These are phyloP conservation scores for Globia sparganii DNA, from an alignment of 2,888 invertebrate genomes.

Conservation along the genomic window DNA sequence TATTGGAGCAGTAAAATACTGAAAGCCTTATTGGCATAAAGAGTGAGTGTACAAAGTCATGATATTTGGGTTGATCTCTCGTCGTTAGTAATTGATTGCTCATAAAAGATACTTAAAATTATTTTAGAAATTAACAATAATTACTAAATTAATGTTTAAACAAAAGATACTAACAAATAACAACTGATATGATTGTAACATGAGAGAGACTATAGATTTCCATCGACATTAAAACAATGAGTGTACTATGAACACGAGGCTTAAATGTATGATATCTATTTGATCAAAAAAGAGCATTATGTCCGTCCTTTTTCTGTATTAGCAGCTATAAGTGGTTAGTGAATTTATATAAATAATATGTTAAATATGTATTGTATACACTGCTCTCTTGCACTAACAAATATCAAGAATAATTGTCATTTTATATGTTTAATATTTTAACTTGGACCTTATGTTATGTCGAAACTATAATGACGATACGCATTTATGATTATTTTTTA, in stretches of 20 bases:
- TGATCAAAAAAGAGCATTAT: slow-evolving; percentile 34
- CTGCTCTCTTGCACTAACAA: slow-evolving; percentile 64
- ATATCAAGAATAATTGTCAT: slow-evolving; percentile 51
- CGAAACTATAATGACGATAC: slow-evolving; percentile 56
- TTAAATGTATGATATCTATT: slow-evolving; percentile 34
- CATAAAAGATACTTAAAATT: slow-evolving; percentile 83
- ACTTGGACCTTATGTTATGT: slow-evolving; percentile 44
- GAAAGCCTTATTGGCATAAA: slow-evolving; percentile 29
- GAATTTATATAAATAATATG: slow-evolving; percentile 35
- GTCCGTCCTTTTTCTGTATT: slow-evolving; percentile 65
- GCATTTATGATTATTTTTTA: slow-evolving; percentile 63
- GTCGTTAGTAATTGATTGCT: slow-evolving; percentile 74
- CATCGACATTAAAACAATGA: slow-evolving; percentile 14
- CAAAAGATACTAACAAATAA: slow-evolving; percentile 44
- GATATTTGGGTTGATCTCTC: slow-evolving; percentile 57
- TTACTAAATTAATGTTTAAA: slow-evolving; percentile 44
- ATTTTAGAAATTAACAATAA: slow-evolving; percentile 57
- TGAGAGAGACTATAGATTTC: slow-evolving; percentile 8
- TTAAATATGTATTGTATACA: slow-evolving; percentile 44
- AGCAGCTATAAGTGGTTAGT: slow-evolving; percentile 64
- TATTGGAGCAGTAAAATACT: slow-evolving; percentile 27
- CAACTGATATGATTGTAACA: slow-evolving; percentile 18
- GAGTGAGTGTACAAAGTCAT: slow-evolving; percentile 4
- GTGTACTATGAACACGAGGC: slow-evolving; percentile 20
- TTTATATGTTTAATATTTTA: slow-evolving; percentile 39